phyloP scores from a whole-genome alignment of 2,888 invertebrate species.

The Lasioglossum lativentre region DNA sequence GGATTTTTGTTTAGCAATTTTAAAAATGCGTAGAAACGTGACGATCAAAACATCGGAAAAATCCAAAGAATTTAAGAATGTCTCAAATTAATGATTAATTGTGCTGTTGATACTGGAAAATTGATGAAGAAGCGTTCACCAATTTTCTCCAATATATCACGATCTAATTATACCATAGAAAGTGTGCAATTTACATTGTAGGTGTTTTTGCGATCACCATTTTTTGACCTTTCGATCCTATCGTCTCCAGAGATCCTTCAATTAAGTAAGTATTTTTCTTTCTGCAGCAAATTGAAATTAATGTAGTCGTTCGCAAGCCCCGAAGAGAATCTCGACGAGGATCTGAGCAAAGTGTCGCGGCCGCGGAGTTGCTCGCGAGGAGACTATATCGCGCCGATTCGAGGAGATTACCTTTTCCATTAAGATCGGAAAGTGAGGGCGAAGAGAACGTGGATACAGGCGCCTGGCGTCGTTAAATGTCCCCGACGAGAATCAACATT shows the following conservation, averaged over 20 bases:
- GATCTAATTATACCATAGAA: too few species aligned
- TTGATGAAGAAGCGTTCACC: too few species aligned
- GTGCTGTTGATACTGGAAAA: too few species aligned
- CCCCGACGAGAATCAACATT: constrained; percentile 58
- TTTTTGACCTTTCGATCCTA: too few species aligned
- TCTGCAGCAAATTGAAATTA: not conserved
- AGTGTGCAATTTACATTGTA: too few species aligned
- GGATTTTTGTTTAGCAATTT: not conserved
- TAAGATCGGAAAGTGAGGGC: not conserved
- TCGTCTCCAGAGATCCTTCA: not conserved
- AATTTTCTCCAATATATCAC: too few species aligned
- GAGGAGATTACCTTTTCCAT: not conserved
- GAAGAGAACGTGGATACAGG: constrained; percentile 18
- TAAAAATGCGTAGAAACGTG: not conserved
- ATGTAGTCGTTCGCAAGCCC: not conserved
- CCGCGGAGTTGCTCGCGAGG: not conserved
- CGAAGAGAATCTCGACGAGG: not conserved
- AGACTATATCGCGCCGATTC: not conserved
- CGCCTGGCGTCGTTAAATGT: constrained; percentile 51
- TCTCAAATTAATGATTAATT: too few species aligned
- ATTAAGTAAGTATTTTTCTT: too few species aligned
- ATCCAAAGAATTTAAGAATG: too few species aligned
- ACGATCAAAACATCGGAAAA: too few species aligned
- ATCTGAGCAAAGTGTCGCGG: not conserved
- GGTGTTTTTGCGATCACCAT: too few species aligned